Percentiles rank a stretch among this genome's conserved stretches.
Evolutionary conservation across 2,797 vertebrate species (phyloP).

Genomic region (Pseudopleuronectes americanus): DNA sequence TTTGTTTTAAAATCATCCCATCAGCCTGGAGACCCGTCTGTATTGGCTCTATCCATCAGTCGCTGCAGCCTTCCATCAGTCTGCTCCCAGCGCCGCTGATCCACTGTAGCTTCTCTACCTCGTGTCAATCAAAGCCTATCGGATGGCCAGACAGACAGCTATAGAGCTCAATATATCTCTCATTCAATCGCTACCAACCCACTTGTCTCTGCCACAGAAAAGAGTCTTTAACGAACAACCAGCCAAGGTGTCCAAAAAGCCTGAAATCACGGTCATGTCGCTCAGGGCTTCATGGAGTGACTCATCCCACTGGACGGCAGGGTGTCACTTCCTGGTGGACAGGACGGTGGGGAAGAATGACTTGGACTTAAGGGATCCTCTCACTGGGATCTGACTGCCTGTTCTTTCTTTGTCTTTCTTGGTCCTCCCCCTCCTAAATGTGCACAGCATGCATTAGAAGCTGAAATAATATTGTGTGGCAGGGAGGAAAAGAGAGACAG

Average conservation of each 20-base stretch:
- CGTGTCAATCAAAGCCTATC: slow-evolving; percentile 37
- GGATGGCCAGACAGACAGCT: slow-evolving; percentile 32
- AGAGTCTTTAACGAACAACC: slow-evolving; percentile 1
- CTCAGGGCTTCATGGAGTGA: background rate
- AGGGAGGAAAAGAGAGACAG: slow-evolving; percentile 10
- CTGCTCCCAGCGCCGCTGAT: slow-evolving; percentile 31
- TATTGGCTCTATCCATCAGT: slow-evolving; percentile 38
- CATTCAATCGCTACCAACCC: slow-evolving; percentile 34
- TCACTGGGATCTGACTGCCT: background rate
- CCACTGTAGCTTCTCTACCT: slow-evolving; percentile 22
- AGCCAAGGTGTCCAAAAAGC: background rate
- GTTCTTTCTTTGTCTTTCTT: background rate
- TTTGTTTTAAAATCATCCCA: slow-evolving; percentile 45
- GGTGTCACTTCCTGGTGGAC: background rate
- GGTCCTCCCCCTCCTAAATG: background rate
- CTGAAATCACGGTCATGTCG: slow-evolving; percentile 3
- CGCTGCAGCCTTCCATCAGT: slow-evolving; percentile 23
- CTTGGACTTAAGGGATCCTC: background rate
- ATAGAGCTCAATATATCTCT: slow-evolving; percentile 42
- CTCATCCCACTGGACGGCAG: background rate
- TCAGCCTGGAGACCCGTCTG: slow-evolving; percentile 32
- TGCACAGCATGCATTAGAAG: background rate
- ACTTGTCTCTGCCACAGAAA: slow-evolving; percentile 17
- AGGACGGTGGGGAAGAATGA: background rate
- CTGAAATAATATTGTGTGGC: background rate